These are phyloP conservation scores for Patagioenas fasciata DNA, from an alignment of 2,113 vertebrate species.

Conservation along the genomic window DNA sequence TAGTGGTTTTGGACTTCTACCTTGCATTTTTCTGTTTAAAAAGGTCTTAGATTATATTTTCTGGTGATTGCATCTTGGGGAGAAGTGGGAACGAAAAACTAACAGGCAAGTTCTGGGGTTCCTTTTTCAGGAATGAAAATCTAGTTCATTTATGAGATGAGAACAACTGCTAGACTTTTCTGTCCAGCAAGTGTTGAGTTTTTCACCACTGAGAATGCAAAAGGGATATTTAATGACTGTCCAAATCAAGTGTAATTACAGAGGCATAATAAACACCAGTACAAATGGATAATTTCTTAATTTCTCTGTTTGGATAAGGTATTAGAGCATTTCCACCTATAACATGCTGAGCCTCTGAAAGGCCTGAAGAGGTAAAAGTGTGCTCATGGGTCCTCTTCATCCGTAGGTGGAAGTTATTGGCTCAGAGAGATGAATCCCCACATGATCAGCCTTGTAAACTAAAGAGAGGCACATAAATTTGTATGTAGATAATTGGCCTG, in stretches of 20 bases:
- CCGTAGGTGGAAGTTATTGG: background rate
- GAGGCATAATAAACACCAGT: background rate
- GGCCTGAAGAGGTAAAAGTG: background rate
- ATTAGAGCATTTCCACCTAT: background rate
- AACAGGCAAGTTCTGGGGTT: background rate
- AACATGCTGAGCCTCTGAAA: background rate
- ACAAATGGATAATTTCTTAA: background rate
- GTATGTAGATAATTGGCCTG: fast-evolving
- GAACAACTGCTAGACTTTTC: background rate
- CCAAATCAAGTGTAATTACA: background rate
- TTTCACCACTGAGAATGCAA: background rate
- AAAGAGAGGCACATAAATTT: background rate
- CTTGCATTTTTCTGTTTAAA: conserved; percentile 25
- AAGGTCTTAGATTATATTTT: background rate
- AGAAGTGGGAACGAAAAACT: background rate
- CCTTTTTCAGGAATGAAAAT: background rate
- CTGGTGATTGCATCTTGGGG: background rate
- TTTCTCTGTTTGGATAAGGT: background rate
- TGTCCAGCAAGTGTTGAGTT: background rate
- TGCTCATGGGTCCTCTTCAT: background rate
- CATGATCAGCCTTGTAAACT: background rate
- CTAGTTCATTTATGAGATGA: background rate
- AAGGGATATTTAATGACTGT: background rate
- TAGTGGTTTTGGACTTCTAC: background rate
- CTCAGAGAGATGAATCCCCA: background rate